Evolutionary conservation across 2,888 invertebrate genomes (phyloP).

Genomic region (Lamellibrachia columna): DNA sequence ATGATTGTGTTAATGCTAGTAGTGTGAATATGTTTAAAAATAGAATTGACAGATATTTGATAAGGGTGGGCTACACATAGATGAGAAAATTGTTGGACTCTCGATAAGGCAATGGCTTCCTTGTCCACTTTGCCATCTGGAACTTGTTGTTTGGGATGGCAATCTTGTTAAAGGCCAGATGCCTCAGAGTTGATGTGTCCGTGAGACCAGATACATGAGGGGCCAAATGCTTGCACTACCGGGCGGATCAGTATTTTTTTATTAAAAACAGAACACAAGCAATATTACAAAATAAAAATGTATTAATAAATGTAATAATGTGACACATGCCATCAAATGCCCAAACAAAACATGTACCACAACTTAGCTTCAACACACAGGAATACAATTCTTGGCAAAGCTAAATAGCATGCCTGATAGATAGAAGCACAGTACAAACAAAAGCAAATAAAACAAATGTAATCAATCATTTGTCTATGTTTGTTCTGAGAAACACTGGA

Average conservation of each 20-base stretch:
- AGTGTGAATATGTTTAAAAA: too few relatives aligned
- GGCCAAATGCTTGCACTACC: background rate
- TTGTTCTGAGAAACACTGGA: background rate
- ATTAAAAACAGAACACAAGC: background rate
- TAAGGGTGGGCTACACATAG: too few relatives aligned
- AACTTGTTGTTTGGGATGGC: too few relatives aligned
- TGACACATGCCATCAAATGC: background rate
- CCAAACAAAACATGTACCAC: background rate
- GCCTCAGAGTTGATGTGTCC: too few relatives aligned
- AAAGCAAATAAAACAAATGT: background rate
- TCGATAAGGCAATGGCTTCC: too few relatives aligned
- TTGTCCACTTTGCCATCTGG: too few relatives aligned
- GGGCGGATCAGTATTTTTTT: background rate
- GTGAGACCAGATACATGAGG: too few relatives aligned
- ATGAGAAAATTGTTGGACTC: too few relatives aligned
- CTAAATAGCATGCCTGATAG: background rate
- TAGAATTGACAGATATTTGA: too few relatives aligned
- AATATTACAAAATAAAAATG: background rate
- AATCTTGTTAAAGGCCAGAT: too few relatives aligned
- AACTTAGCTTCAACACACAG: background rate
- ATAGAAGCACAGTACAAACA: background rate
- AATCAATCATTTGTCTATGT: background rate
- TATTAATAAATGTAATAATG: conserved; percentile 3
- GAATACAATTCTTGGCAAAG: background rate
- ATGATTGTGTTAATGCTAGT: too few relatives aligned